phyloP scores from a whole-genome alignment of 37 sponge, comb jelly and placozoan genomes.

The Halisarca cf. caerulea region DNA sequence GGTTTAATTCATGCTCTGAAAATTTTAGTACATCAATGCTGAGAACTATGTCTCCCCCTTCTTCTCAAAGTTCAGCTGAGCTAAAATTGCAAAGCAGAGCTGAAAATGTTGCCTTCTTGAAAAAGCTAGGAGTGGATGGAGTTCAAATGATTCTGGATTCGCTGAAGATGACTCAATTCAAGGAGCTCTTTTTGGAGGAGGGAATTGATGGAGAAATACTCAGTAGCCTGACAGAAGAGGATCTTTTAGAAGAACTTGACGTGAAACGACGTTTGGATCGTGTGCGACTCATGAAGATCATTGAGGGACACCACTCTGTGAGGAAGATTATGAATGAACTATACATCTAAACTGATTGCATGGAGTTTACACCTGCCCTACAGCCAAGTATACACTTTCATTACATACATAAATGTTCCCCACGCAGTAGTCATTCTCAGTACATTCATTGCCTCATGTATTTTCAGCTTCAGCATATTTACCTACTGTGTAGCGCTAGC shows the following conservation, averaged over 20 bases:
- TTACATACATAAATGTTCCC: too few relatives aligned
- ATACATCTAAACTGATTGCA: not conserved
- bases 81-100: not conserved
- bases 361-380: too few relatives aligned
- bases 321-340: not conserved
- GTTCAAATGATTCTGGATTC: slow-evolving; percentile 34
- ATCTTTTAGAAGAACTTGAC: slow-evolving; percentile 28
- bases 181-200: slow-evolving; percentile 33
- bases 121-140: not conserved
- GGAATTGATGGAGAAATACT: slow-evolving; percentile 59
- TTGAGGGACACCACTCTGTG: slow-evolving; percentile 24
- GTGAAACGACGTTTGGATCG: slow-evolving; percentile 21
- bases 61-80: not conserved
- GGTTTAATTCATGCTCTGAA: not conserved
- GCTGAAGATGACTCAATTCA: slow-evolving; percentile 42
- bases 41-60: too few relatives aligned
- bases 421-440: too few relatives aligned
- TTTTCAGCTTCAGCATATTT: too few relatives aligned
- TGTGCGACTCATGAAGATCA: slow-evolving; percentile 43
- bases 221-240: slow-evolving; percentile 35
- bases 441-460: too few relatives aligned
- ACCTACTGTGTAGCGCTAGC: too few relatives aligned
- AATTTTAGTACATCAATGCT: too few relatives aligned
- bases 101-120: not conserved
- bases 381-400: too few relatives aligned